These are phyloP conservation scores for Rhinogobius similis DNA, from an alignment of 2,113 vertebrate genomes.

Conservation along the genomic window DNA sequence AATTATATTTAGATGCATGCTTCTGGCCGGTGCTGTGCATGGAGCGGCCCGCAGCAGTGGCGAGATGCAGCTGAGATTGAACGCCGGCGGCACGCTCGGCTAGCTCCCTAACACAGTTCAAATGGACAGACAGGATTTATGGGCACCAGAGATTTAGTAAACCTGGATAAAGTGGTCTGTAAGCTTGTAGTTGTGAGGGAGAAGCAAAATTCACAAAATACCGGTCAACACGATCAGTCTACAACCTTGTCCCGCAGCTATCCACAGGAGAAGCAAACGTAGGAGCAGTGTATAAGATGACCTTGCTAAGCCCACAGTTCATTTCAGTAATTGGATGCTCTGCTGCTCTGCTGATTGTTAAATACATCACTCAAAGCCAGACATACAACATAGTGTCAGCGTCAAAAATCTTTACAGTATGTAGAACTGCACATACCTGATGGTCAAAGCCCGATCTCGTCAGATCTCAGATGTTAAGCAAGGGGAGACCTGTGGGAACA, in stretches of 20 bases:
- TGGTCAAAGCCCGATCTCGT: no score
- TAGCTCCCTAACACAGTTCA: conserved; percentile 7
- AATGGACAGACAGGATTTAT: conserved; percentile 5
- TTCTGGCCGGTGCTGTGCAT: not conserved
- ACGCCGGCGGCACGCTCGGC: not conserved
- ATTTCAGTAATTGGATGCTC: not conserved
- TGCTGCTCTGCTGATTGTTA: not conserved
- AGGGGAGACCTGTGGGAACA: no score
- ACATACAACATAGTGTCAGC: not conserved
- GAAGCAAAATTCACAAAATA: not conserved
- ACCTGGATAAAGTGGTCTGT: not conserved
- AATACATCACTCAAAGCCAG: not conserved
- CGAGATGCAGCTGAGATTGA: not conserved
- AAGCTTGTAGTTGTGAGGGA: not conserved
- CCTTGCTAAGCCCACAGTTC: not conserved
- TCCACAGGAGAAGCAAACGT: not conserved
- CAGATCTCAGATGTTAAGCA: no score
- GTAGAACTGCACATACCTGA: no score
- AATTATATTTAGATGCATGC: conserved; percentile 48
- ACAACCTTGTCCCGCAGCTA: no score
- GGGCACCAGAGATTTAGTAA: not conserved
- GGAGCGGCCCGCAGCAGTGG: conserved; percentile 3
- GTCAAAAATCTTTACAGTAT: no score
- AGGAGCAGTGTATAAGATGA: not conserved
- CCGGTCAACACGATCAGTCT: not conserved